These are phyloP conservation scores for Bursaphelenchus mucronatus DNA, from an alignment of 1,140 invertebrate species.

Conservation along the genomic window DNA sequence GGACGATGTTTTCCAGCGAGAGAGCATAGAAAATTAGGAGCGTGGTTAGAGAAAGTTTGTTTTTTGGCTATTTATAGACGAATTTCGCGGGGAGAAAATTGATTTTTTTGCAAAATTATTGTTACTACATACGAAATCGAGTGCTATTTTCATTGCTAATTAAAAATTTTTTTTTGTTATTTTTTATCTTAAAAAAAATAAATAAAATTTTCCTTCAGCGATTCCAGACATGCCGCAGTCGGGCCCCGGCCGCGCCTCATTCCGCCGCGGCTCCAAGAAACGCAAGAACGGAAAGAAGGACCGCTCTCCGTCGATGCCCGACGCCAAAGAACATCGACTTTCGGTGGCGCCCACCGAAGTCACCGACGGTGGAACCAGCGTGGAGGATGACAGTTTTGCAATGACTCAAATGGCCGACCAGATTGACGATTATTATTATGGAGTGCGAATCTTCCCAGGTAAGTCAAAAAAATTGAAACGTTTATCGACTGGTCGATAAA, in stretches of 20 bases:
- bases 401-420: slow-evolving; percentile 69
- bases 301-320: slow-evolving; percentile 73
- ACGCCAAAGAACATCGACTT: slow-evolving; percentile 4
- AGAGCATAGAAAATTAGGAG: too few species aligned
- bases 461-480: slow-evolving; percentile 63
- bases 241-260: slow-evolving; percentile 51
- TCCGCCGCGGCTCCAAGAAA: slow-evolving; percentile 47
- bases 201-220: slow-evolving; percentile 17
- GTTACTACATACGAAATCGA: too few species aligned
- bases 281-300: slow-evolving; percentile 70
- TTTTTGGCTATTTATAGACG: too few species aligned
- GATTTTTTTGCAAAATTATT: too few species aligned
- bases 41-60: too few species aligned
- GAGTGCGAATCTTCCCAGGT: slow-evolving; percentile 65
- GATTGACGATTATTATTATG: slow-evolving; percentile 91
- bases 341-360: slow-evolving; percentile 58
- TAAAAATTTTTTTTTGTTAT: too few species aligned
- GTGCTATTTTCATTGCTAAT: too few species aligned
- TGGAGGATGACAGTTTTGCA: slow-evolving; percentile 46
- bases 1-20: too few species aligned
- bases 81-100: too few species aligned
- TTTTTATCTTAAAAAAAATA: too few species aligned
- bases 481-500: slow-evolving; percentile 58
- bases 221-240: slow-evolving; percentile 53
- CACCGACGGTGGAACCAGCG: slow-evolving; percentile 62